A percentile compares a stretch with the other conserved stretches of the same genome.
Evolutionary conservation across 1,140 invertebrate species (phyloP).

Genomic region (Carcinoscorpius rotundicauda): DNA sequence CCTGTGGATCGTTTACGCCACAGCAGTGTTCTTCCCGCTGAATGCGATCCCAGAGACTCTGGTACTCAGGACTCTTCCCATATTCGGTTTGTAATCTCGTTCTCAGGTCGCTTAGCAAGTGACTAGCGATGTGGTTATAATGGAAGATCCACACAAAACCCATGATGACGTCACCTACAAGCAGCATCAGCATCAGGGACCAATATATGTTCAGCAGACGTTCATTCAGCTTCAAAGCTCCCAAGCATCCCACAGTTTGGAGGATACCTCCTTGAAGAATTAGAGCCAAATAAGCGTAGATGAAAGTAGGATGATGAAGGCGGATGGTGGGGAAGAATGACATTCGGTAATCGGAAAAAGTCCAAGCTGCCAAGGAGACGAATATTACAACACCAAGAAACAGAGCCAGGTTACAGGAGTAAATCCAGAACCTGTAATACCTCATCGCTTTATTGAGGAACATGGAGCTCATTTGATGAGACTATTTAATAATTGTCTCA

Average conservation of each 20-base stretch:
- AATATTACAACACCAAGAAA: too few relatives aligned
- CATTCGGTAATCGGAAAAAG: too few relatives aligned
- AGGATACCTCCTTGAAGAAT: slow-evolving; percentile 32
- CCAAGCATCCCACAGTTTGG: slow-evolving; percentile 62
- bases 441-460: too few relatives aligned
- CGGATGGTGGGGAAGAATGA: too few relatives aligned
- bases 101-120: slow-evolving; percentile 52
- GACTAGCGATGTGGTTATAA: slow-evolving; percentile 57
- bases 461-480: too few relatives aligned
- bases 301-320: too few relatives aligned
- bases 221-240: slow-evolving; percentile 61
- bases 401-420: too few relatives aligned
- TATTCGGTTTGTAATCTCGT: slow-evolving; percentile 48
- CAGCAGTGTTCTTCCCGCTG: slow-evolving; percentile 64
- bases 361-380: too few relatives aligned
- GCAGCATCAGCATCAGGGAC: slow-evolving; percentile 60
- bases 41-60: slow-evolving; percentile 63
- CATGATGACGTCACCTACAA: slow-evolving; percentile 68
- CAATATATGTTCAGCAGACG: slow-evolving; percentile 69
- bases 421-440: too few relatives aligned
- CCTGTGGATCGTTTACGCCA: slow-evolving; percentile 53
- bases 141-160: slow-evolving; percentile 73
- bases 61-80: slow-evolving; percentile 49
- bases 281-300: too few relatives aligned
- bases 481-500: too few relatives aligned